phyloP scores from a whole-genome alignment of 2,888 invertebrate species.

The Oxycera nigricornis region DNA sequence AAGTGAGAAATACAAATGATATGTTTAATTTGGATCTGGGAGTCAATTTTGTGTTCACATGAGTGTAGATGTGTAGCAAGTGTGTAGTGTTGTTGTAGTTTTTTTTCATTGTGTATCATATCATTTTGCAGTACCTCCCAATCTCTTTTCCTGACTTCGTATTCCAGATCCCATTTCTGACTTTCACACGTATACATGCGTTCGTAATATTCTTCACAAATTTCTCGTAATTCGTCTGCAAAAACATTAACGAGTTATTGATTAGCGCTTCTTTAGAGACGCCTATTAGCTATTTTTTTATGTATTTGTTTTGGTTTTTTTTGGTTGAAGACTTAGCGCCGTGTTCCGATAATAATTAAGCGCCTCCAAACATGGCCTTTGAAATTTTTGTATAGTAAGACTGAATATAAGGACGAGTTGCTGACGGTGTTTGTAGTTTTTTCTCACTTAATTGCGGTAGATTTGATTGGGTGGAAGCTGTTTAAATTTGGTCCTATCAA shows the following conservation, averaged over 20 bases:
- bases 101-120: constrained; percentile 23
- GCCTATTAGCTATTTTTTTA: neutral
- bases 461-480: too few relatives aligned
- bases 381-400: too few relatives aligned
- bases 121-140: constrained; percentile 86
- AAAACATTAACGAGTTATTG: constrained; percentile 48
- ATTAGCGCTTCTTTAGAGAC: neutral
- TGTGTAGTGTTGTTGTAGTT: constrained; percentile 17
- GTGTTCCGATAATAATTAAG: too few relatives aligned
- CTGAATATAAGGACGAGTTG: too few relatives aligned
- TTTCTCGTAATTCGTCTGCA: constrained; percentile 79
- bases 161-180: constrained; percentile 99
- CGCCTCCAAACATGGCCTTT: too few relatives aligned
- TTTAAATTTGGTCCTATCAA: too few relatives aligned
- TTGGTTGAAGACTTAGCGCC: too few relatives aligned
- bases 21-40: neutral
- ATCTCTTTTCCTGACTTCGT: constrained; percentile 99
- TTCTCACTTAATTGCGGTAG: too few relatives aligned
- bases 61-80: constrained; percentile 7
- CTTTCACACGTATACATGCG: constrained; percentile 97
- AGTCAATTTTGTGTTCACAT: neutral
- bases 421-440: too few relatives aligned
- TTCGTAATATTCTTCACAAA: constrained; percentile 95
- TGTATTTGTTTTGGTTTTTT: neutral
- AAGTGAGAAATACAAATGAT: too few relatives aligned